Evolutionary conservation across 2,888 invertebrate genomes (phyloP), one percentile per base, ranked within the genome.

Genomic region (Cephus sareptanus): DNA sequence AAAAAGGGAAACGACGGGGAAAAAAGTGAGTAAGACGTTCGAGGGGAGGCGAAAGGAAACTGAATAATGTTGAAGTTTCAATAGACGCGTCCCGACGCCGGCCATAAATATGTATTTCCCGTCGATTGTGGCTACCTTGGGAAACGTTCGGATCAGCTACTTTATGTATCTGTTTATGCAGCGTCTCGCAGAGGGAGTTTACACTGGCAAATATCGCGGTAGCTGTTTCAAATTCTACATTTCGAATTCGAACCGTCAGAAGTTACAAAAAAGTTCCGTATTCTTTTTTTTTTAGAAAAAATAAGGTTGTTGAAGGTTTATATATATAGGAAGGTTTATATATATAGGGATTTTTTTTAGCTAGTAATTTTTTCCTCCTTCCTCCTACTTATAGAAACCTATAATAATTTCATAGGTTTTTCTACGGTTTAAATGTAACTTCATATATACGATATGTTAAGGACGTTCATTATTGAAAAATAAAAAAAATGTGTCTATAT

Each of bases 81-180:
- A 71, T 71, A 71, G 34, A 71, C 34, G 71, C 34, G 31, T 31
- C 34, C 71, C 33, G 71, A 34, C 33, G 71, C 34, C 71, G 31
- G 13, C 71, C 71, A 71, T 71, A 71, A 71, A 71, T 71, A 71
- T 71, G 71, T 34, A 34, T 33, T 71, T 71, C 23, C 56, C 23
- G 9, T 56, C 71, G 71, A 71, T 71, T 31, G 71, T 71, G 71
- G 31, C 71, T 34, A 34, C 71, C 71, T 34, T 71, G 33, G 71
- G 71, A 71, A 31, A 34, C 33, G 15, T 71, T 71, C 71, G 33
- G 71, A 71, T 71, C 71, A 34, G 34, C 56, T 56, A 56, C 15
- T 71, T 71, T 71, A 71, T 71, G 71, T 34, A 71, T 34, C 71
- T 71, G 71, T 71, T 71, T 71, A 71, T 71, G 71, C 71, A 71